phyloP scores from a whole-genome alignment of 2,797 vertebrate species.

The Microcaecilia unicolor region DNA sequence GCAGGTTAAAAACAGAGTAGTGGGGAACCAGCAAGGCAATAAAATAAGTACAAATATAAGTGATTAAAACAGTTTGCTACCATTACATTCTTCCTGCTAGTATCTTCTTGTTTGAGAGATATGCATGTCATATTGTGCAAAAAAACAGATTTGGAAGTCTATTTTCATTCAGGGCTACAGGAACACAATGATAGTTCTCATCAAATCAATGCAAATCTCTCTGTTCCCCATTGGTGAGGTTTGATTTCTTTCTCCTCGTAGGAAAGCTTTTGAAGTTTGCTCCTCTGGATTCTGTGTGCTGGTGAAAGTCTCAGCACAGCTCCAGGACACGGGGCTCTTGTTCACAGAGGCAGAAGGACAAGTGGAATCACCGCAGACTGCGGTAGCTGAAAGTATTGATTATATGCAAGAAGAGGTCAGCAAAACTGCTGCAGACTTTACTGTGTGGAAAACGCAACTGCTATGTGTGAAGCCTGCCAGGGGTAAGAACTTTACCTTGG shows the following conservation, averaged over 20 bases:
- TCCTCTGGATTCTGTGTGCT: slow-evolving; percentile 62
- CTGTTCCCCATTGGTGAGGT: neutral
- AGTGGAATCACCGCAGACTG: slow-evolving; percentile 39
- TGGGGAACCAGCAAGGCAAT: no score
- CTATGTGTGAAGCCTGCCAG: slow-evolving; percentile 42
- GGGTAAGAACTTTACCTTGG: slow-evolving; percentile 33
- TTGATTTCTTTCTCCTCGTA: slow-evolving; percentile 42
- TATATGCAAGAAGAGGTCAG: slow-evolving; percentile 67
- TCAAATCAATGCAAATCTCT: no score
- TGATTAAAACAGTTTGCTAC: no score
- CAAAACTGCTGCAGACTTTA: slow-evolving; percentile 61
- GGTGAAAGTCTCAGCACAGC: slow-evolving; percentile 54
- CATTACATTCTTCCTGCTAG: no score
- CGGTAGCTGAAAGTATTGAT: slow-evolving; percentile 62
- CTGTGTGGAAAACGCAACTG: slow-evolving; percentile 72
- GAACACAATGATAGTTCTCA: no score
- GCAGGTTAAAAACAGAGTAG: no score
- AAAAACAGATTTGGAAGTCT: no score
- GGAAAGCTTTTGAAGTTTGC: slow-evolving; percentile 73
- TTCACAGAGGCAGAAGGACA: slow-evolving; percentile 47
- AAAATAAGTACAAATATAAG: no score
- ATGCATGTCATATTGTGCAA: no score
- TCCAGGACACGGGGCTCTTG: slow-evolving; percentile 63
- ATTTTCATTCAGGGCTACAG: no score
- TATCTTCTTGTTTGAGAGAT: no score